Evolutionary conservation across 2,888 invertebrate species (phyloP), one percentile per base, ranked within the genome.

Genomic region (Lissonota sp.): DNA sequence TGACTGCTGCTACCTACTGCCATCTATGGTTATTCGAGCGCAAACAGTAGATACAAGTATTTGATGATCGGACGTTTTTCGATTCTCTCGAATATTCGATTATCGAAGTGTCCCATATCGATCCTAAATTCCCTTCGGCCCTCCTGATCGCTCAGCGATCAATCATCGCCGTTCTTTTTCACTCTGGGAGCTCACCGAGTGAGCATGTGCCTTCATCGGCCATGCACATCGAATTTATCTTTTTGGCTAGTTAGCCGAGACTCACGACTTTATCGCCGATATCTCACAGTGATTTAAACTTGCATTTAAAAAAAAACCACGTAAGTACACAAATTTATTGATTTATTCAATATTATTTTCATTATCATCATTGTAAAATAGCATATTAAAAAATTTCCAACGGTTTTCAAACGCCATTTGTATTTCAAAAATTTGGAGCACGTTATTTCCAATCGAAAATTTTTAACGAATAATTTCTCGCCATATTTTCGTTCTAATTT

Each of bases 201-300:
- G 53, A 67, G 51, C 12, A 69, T 53, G 53, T 60, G 75, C 44
- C 62, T 51, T 26, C 44, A 44, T 60, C 67, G 44, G 40, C 10
- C 26, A 14, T 57, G 46, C 42, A 51, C 6, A 58, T 51, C 14
- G 10, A 53, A 14, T 26, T 26, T 26, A 26, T 37, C 26, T 1
- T 51, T 40, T 53, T 16, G 44, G 37, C 62, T 44, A 63, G 53
- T 69, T 39, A 1, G 26, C 37, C 49, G 42, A 58, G 42, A 58
- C 49, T 6, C 60, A 53, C 10, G 62, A 55, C 37, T 55, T 62
- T 2, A 8, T 42, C 53, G 69, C 8, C 39, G 46, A 69, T 60
- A 8, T 26, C 53, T 71, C 6, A 37, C 10, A 46, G n/a, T 53
- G 10, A 53, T 51, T 40, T 4, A 51, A 26, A 26, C 57, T 74